These are phyloP conservation scores for Cranoglanis bouderius DNA, from an alignment of 2,113 vertebrate genomes.

Conservation along the genomic window DNA sequence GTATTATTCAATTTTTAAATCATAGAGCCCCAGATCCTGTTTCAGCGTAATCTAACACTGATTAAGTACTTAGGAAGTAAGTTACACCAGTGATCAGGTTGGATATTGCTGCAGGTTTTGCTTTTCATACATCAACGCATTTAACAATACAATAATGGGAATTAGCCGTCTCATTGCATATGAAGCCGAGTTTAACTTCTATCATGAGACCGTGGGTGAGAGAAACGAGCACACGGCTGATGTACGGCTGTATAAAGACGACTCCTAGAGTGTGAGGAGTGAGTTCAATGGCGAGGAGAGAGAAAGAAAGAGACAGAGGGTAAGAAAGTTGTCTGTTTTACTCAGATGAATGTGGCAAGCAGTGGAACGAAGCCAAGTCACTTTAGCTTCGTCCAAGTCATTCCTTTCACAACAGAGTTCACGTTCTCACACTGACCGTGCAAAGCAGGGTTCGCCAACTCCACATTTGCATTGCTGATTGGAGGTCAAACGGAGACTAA, in stretches of 20 bases:
- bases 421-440: not conserved
- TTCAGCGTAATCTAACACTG: not conserved
- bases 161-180: not conserved
- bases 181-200: not conserved
- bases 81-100: not conserved
- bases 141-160: not conserved
- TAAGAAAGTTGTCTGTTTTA: not conserved
- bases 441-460: not conserved
- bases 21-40: not conserved
- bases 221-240: not conserved
- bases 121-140: not conserved
- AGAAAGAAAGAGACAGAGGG: not conserved
- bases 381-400: not conserved
- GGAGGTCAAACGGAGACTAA: not conserved
- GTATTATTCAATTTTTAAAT: not conserved
- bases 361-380: not conserved
- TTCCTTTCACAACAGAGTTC: not conserved
- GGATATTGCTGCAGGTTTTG: no score
- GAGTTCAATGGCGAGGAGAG: not conserved
- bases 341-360: slow-evolving; percentile 1
- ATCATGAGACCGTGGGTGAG: not conserved
- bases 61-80: not conserved
- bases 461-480: not conserved
- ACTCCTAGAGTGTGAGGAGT: not conserved
- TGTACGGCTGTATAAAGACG: not conserved